Conservation (phyloP, 2,113 vertebrate genomes). For the Planiliza haematocheilus region DNA sequence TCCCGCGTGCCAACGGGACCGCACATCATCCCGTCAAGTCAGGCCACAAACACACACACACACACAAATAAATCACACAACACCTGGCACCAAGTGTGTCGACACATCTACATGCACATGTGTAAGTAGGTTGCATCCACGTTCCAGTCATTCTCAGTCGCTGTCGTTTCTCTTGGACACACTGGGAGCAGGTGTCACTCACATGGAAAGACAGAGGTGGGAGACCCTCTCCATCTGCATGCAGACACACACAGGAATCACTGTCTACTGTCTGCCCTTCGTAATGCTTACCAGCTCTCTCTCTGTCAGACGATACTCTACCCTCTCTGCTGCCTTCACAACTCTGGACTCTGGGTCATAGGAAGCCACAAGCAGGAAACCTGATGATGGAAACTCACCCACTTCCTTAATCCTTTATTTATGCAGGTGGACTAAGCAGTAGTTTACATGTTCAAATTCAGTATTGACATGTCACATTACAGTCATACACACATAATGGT, state of each 20-base stretch:
- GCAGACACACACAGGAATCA: neutral
- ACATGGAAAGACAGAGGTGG: conserved; percentile 12
- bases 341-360: neutral
- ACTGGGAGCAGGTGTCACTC: conserved; percentile 44
- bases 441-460: too few relatives aligned
- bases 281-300: neutral
- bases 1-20: conserved; percentile 19
- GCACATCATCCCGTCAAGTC: conserved; percentile 21
- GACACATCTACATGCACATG: conserved; percentile 1
- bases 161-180: conserved; percentile 12
- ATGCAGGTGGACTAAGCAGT: too few relatives aligned
- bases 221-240: neutral
- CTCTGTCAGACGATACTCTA: too few relatives aligned
- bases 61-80: conserved; percentile 23
- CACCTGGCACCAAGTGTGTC: conserved; percentile 3
- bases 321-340: neutral
- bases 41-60: conserved; percentile 11
- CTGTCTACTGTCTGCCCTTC: neutral
- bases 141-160: neutral
- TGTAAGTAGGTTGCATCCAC: neutral
- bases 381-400: too few relatives aligned
- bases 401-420: too few relatives aligned
- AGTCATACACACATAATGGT: too few relatives aligned
- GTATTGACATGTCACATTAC: too few relatives aligned
- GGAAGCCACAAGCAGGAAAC: too few relatives aligned